These are phyloP conservation scores for Griposia aprilina DNA, from an alignment of 2,888 invertebrate genomes.

Conservation along the genomic window DNA sequence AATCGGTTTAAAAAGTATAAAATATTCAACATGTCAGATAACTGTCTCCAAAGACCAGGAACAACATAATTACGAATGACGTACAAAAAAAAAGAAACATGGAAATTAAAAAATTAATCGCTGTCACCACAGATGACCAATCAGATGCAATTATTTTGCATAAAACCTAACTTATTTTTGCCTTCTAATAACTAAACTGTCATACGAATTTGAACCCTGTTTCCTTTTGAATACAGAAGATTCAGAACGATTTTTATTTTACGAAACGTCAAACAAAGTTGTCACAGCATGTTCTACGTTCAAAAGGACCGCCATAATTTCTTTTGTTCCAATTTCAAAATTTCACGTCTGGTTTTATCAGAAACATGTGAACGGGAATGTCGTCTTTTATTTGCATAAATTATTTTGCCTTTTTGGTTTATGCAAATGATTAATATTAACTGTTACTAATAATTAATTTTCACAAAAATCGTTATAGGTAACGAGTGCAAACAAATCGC, in stretches of 20 bases:
- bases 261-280: slow-evolving; percentile 17
- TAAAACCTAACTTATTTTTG: slow-evolving; percentile 6
- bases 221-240: background rate
- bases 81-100: slow-evolving; percentile 46
- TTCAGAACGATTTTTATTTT: background rate
- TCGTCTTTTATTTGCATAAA: slow-evolving; percentile 51
- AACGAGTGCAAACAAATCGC: no score
- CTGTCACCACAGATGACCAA: slow-evolving; percentile 66
- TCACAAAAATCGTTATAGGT: no score
- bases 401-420: slow-evolving; percentile 21
- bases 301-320: slow-evolving; percentile 65
- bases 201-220: slow-evolving; percentile 32
- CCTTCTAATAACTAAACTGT: background rate
- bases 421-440: slow-evolving; percentile 15
- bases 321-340: slow-evolving; percentile 65
- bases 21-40: slow-evolving; percentile 47
- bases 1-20: slow-evolving; percentile 45
- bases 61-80: slow-evolving; percentile 65
- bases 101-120: slow-evolving; percentile 59
- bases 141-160: slow-evolving; percentile 62
- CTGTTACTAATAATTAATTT: slow-evolving; percentile 1
- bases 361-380: slow-evolving; percentile 61
- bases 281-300: slow-evolving; percentile 49
- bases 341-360: slow-evolving; percentile 57
- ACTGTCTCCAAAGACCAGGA: slow-evolving; percentile 59